Conservation (phyloP, 2,113 vertebrate species). For the Thalassarche chlororhynchos region DNA sequence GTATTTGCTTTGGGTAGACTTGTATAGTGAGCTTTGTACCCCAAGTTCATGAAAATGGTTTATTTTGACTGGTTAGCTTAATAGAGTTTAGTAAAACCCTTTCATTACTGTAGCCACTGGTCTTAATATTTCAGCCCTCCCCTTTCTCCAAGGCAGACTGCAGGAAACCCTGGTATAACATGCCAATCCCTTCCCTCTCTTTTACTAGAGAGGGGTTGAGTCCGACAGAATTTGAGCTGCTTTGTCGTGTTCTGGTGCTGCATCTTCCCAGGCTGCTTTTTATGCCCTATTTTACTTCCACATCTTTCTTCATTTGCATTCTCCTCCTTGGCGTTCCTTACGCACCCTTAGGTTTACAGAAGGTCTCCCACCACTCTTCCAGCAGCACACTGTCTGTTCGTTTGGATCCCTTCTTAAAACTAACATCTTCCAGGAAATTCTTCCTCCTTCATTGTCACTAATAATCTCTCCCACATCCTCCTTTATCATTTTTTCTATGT, state of each 20-base stretch:
- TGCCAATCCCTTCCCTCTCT: not conserved
- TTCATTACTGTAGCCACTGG: not conserved
- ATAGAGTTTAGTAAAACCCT: not conserved
- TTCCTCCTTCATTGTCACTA: not conserved
- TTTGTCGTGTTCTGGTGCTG: not conserved
- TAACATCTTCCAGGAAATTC: not conserved
- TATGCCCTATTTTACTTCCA: not conserved
- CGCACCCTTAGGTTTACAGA: not conserved
- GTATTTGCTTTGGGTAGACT: not conserved
- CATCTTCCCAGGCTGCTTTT: not conserved
- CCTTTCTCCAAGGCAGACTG: not conserved
- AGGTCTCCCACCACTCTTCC: not conserved
- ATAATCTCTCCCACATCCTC: not conserved
- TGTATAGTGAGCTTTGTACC: not conserved
- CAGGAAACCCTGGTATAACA: not conserved
- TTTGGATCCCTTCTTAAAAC: not conserved
- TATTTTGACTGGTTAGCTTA: not conserved
- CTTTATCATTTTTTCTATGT: not conserved
- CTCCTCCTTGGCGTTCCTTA: not conserved
- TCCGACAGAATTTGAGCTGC: not conserved
- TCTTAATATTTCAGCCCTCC: not conserved
- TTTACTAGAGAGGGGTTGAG: not conserved
- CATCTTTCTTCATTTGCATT: not conserved
- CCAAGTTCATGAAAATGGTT: not conserved
- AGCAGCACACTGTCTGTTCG: not conserved